Base-by-base conservation (phyloP, 2,113 vertebrate species). In the Oenanthe melanoleuca region DNA sequence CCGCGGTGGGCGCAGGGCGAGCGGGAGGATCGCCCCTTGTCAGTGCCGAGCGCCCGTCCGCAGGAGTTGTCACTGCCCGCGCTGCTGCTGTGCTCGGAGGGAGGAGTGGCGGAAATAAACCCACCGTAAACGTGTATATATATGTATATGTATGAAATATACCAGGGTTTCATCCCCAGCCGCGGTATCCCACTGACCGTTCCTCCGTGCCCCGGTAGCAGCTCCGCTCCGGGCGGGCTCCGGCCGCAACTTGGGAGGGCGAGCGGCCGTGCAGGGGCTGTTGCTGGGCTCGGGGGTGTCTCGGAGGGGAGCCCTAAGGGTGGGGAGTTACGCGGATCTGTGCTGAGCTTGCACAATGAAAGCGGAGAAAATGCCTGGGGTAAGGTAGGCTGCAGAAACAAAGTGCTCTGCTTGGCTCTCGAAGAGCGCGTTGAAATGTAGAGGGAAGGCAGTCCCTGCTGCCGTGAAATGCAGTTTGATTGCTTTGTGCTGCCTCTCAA, bases 401-500 rank as follows among this genome's bases (percentile, higher is more conserved):
- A 44, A 86, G 86, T 93, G 56, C 34, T 80, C 14, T 40, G 34
- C 47, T 17, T n/a, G 60, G 50, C 52, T 88, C 80, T 71, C 12
- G 22, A 11, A 5, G 88, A 57, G 82, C 15, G 4, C 31, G 59
- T 61, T 59, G 90, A 71, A 52, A 70, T 14, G 70, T 14, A 17
- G 53, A 60, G 80, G 33, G 79, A 57, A 70, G 66, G 92, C 90
- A 64, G 73, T 40, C 63, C 28, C 53, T n/a, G 81, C 90, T 61
- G 40, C 79, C 59, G 40, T 81, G 64, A 82, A 88, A 80, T 8
- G 88, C 92, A 7, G 0, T 88, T 74, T n/a, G 75, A 29, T 61
- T 71, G 89, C 85, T 72, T 84, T 89, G 83, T 93, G 74, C 47
- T 21, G 60, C 23, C 73, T 69, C 64, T 37, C 50, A 5, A 50